Conservation (phyloP, 2,888 invertebrate species). For the Dynastes maya region DNA sequence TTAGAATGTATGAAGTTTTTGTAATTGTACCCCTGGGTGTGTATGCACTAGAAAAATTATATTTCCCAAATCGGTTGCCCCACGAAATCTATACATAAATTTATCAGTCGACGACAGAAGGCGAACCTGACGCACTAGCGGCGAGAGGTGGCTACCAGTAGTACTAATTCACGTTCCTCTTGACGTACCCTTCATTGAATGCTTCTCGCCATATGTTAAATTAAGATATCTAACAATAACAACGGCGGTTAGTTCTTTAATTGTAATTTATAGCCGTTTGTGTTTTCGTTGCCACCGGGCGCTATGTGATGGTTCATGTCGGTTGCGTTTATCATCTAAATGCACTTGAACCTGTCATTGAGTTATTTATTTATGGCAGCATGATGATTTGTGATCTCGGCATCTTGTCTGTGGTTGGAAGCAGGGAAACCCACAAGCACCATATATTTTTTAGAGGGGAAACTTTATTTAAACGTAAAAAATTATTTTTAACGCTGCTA, state of each 20-base stretch:
- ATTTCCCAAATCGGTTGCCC: not conserved
- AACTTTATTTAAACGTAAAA: too few relatives aligned
- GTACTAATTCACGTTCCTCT: constrained; percentile 12
- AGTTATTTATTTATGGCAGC: constrained; percentile 3
- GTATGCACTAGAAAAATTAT: not conserved
- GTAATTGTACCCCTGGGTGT: too few relatives aligned
- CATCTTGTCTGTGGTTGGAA: not conserved
- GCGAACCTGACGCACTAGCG: not conserved
- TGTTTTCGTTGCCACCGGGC: constrained; percentile 4
- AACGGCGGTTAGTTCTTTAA: constrained; percentile 27
- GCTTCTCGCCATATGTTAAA: constrained; percentile 2
- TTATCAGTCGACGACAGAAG: not conserved
- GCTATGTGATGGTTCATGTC: constrained; percentile 14
- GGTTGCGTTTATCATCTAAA: constrained; percentile 6
- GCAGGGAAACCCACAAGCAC: too few relatives aligned
- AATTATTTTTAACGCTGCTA: too few relatives aligned
- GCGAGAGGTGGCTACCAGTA: not conserved
- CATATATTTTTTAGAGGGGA: too few relatives aligned
- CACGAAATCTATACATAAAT: not conserved
- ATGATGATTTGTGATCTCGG: not conserved
- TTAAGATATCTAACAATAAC: constrained; percentile 30
- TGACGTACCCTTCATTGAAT: not conserved
- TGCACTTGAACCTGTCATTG: constrained; percentile 6
- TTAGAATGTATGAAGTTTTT: too few relatives aligned
- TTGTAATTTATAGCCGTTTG: constrained; percentile 35